Conservation (phyloP, 92 coral and sea anemone genomes). For the Metridium senile region DNA sequence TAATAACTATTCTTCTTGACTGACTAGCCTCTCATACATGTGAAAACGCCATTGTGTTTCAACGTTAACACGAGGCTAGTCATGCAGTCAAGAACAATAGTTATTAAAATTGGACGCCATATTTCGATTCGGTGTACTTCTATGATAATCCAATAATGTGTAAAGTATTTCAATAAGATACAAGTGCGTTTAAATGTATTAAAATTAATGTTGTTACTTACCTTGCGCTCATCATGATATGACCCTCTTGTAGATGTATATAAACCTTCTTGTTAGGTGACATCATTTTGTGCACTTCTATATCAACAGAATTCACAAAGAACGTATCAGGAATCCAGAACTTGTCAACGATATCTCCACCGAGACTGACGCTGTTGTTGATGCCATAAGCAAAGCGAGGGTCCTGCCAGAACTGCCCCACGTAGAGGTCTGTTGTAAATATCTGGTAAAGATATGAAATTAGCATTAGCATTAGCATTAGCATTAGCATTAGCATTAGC, state of each 20-base stretch:
- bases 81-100: too few species aligned
- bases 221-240: constrained; percentile 91
- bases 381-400: constrained; percentile 87
- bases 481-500: neutral
- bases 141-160: too few species aligned
- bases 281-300: constrained; percentile 78
- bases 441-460: constrained; percentile 38
- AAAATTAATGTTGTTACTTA: neutral
- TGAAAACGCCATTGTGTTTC: too few species aligned
- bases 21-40: too few species aligned
- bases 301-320: constrained; percentile 87
- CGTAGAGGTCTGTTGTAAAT: constrained; percentile 83
- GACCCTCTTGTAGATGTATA: constrained; percentile 75
- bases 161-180: too few species aligned
- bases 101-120: too few species aligned
- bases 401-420: constrained; percentile 96
- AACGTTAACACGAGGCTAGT: too few species aligned
- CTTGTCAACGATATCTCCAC: constrained; percentile 76
- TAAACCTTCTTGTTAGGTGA: constrained; percentile 86
- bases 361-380: constrained; percentile 76
- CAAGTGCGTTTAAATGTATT: too few species aligned
- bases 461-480: neutral
- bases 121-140: too few species aligned
- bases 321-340: constrained; percentile 97
- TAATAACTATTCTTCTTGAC: too few species aligned